Percentiles rank a stretch among this genome's conserved stretches.
phyloP scores from a whole-genome alignment of 1,140 invertebrate genomes.

The Ctenoplectra terminalis region DNA sequence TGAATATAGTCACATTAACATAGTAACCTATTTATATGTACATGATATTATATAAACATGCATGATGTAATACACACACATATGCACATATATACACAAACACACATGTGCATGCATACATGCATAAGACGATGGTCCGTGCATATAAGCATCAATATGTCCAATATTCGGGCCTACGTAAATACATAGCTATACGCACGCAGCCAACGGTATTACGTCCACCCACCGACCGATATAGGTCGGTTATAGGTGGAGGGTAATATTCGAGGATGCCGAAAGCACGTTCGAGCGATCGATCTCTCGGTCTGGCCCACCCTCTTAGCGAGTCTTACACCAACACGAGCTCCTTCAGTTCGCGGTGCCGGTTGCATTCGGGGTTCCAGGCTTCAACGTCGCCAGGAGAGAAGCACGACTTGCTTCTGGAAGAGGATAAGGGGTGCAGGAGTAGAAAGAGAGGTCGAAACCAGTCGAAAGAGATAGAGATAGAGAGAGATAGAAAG shows the following conservation, averaged over 20 bases:
- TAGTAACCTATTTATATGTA: conserved; percentile 26
- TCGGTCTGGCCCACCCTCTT: conserved; percentile 39
- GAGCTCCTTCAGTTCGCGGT: conserved; percentile 46
- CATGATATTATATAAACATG: conserved; percentile 1
- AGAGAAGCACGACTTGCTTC: conserved; percentile 54
- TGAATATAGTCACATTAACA: neutral
- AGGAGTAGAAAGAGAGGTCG: conserved; percentile 2
- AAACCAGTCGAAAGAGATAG: conserved; percentile 1
- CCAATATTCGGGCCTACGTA: conserved; percentile 39
- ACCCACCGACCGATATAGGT: conserved; percentile 56
- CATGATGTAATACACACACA: neutral
- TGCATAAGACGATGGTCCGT: neutral
- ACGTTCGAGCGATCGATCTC: conserved; percentile 74
- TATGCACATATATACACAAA: neutral
- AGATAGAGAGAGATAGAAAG: neutral
- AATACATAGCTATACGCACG: conserved; percentile 52
- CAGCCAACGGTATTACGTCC: conserved; percentile 61
- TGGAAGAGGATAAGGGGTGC: conserved; percentile 12
- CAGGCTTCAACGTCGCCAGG: conserved; percentile 60
- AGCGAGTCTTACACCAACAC: conserved; percentile 51
- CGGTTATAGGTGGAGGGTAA: conserved; percentile 67
- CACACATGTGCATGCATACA: neutral
- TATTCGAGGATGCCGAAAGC: conserved; percentile 73
- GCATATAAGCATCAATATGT: conserved; percentile 33
- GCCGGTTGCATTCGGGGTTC: conserved; percentile 55